Percentiles rank a stretch among this genome's conserved stretches.
These are phyloP conservation scores for Timema cristinae DNA, from an alignment of 2,888 invertebrate genomes.

Conservation along the genomic window DNA sequence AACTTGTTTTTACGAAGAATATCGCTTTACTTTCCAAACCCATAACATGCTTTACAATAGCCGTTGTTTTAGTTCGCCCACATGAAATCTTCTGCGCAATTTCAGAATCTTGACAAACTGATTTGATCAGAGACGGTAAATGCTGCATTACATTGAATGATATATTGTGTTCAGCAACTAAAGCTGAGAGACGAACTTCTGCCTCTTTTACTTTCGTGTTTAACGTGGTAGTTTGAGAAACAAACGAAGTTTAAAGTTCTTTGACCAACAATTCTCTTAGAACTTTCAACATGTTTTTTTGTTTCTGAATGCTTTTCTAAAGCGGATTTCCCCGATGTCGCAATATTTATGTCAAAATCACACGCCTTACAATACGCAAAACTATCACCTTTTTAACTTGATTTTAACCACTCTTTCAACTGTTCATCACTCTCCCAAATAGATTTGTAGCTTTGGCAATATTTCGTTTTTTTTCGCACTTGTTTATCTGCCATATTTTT, in stretches of 20 bases:
- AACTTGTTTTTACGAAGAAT: constrained; percentile 30
- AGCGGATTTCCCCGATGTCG: not conserved
- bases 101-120: constrained; percentile 33
- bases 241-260: constrained; percentile 1
- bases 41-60: constrained; percentile 24
- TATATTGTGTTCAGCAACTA: constrained; percentile 22
- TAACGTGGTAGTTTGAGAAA: constrained; percentile 8
- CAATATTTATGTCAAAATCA: not conserved
- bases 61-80: constrained; percentile 32
- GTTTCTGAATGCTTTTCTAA: not conserved
- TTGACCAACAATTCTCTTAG: constrained; percentile 2
- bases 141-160: constrained; percentile 34
- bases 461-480: too few relatives aligned
- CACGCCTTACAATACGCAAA: constrained; percentile 7
- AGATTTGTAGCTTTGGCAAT: too few relatives aligned
- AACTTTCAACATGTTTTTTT: not conserved
- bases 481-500: too few relatives aligned
- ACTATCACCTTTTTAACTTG: not conserved
- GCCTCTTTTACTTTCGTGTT: constrained; percentile 5
- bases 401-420: too few relatives aligned
- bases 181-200: constrained; percentile 7
- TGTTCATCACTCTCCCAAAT: too few relatives aligned
- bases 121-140: constrained; percentile 31
- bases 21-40: constrained; percentile 27
- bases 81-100: constrained; percentile 32